Base-by-base conservation (phyloP, 1,140 invertebrate species). In the Holotrichia oblita region DNA sequence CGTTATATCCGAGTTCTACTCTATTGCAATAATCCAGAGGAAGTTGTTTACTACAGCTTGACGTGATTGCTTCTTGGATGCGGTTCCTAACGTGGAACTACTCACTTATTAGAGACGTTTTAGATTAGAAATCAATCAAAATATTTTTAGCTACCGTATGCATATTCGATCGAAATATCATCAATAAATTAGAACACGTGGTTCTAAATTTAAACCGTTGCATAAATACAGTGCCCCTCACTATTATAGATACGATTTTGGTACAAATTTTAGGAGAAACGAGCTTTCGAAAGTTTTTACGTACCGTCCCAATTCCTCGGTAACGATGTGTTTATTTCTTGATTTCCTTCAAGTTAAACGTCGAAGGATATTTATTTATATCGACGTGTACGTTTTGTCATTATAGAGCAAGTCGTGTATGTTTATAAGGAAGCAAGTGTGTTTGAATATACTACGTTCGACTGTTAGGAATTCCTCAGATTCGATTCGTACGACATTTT, bases 401-500 rank as follows among this genome's bases (percentile, higher is more conserved):
- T 55, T 55, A 55, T 55, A 17, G 17, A 55, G 17, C 48, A 17
- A 17, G 48, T 17, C 17, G 2, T 55, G n/a, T n/a, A n/a, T n/a
- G 48, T 55, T 55, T 55, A 55, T 55, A 55, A 55, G 48, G 48
- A 55, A 55, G 48, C 6, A 55, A 55, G 48, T 55, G n/a, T n/a
- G 48, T 55, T 55, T 55, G 14, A 4, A 55, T 55, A 17, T 34
- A 34, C 27, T 14, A 55, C 48, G 6, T 17, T 55, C 48, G n/a
- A 55, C 6, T 17, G 48, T 44, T 34, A 44, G 14, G 42, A 44
- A 44, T 55, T 55, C 48, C 17, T 55, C 17, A 17, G 48, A 55
- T 55, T 55, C 14, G 14, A 55, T 17, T 34, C 27, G 27, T 17
- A 55, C 48, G n/a, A 48, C 44, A n/a, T n/a, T 55, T 34, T 55